Evolutionary conservation across 2,113 vertebrate genomes (phyloP).

Genomic region (Fregata magnificens): DNA sequence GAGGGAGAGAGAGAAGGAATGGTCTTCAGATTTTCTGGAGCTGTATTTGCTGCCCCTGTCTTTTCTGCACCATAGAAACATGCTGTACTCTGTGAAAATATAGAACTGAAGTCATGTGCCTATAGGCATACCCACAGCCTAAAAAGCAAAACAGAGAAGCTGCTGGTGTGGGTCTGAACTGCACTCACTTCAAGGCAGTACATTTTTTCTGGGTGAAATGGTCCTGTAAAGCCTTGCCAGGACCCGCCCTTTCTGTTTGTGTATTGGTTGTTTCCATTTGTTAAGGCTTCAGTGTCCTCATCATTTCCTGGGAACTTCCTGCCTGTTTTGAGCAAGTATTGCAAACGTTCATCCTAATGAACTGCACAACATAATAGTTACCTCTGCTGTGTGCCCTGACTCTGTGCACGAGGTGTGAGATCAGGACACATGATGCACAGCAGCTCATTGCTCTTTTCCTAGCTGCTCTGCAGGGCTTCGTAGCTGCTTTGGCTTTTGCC

Average conservation of each 20-base stretch:
- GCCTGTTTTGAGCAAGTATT: neutral
- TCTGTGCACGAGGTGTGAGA: neutral
- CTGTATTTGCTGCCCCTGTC: neutral
- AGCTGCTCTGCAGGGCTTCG: neutral
- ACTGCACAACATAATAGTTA: neutral
- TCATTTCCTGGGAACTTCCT: neutral
- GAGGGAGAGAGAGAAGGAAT: neutral
- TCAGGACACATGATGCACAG: neutral
- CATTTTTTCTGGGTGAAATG: neutral
- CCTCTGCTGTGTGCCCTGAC: neutral
- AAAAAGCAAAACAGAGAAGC: neutral
- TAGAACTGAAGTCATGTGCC: neutral
- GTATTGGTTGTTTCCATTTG: neutral
- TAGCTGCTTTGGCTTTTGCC: neutral
- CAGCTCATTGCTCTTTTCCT: neutral
- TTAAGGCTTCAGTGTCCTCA: neutral
- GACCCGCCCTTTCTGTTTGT: neutral
- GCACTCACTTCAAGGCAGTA: neutral
- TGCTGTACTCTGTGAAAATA: neutral
- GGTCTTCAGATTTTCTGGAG: neutral
- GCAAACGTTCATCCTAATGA: neutral
- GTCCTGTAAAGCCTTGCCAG: neutral
- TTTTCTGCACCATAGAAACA: neutral
- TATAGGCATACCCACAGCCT: neutral
- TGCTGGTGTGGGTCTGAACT: neutral